Percentiles rank a stretch among this genome's conserved stretches.
Conservation (phyloP, 2,888 invertebrate species). For the Brachyptera risi region DNA sequence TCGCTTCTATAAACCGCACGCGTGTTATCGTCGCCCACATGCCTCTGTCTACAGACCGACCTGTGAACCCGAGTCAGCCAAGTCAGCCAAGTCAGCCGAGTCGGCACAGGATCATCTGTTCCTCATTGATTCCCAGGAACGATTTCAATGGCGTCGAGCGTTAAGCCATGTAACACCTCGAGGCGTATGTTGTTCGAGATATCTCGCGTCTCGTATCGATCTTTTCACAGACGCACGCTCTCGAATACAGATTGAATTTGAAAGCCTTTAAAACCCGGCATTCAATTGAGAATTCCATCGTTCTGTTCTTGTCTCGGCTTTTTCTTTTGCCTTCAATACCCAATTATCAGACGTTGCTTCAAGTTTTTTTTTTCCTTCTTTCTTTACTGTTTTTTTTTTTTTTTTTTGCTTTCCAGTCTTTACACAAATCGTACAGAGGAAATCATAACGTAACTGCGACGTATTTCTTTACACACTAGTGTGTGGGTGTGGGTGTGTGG, state of each 20-base stretch:
- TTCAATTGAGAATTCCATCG: background rate
- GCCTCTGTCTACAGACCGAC: no score
- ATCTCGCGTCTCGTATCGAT: constrained; percentile 1
- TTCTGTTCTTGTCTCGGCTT: background rate
- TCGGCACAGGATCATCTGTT: background rate
- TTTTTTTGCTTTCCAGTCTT: background rate
- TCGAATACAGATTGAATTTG: constrained; percentile 9
- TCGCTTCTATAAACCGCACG: no score
- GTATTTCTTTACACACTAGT: no score
- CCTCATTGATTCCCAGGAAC: background rate
- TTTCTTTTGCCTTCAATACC: no score
- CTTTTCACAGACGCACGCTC: background rate
- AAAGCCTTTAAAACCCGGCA: constrained; percentile 10
- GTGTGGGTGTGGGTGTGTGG: no score
- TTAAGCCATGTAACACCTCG: background rate
- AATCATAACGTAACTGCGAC: no score
- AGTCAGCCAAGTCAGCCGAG: no score
- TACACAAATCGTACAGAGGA: no score
- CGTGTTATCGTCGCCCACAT: no score
- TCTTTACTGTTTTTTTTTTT: background rate
- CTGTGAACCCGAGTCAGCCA: no score
- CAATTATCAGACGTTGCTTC: background rate
- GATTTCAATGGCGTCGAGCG: background rate
- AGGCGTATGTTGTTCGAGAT: background rate
- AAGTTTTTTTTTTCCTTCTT: background rate